phyloP scores from a whole-genome alignment of 2,113 vertebrate species.

The Otus sunia region DNA sequence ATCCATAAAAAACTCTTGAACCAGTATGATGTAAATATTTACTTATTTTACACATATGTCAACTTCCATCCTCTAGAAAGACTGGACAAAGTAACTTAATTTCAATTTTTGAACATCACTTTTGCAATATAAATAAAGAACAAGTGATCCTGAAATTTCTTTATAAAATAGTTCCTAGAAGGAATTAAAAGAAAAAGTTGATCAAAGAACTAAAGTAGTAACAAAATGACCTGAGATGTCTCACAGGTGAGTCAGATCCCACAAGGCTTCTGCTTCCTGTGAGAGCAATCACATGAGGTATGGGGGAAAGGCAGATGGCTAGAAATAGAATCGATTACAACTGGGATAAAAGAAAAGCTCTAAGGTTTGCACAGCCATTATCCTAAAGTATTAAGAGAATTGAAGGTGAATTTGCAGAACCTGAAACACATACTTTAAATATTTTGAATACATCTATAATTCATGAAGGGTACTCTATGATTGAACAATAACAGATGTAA shows the following conservation, averaged over 20 bases:
- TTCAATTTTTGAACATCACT: not conserved
- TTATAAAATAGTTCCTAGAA: not conserved
- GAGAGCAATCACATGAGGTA: not conserved
- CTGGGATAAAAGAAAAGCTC: not conserved
- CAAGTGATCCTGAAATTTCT: not conserved
- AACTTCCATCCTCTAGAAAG: not conserved
- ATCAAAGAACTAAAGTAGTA: not conserved
- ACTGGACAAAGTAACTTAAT: not conserved
- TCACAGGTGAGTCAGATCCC: not conserved
- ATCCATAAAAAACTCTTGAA: conserved; percentile 30
- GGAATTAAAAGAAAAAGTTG: not conserved
- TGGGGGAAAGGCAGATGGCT: not conserved
- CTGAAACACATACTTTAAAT: not conserved
- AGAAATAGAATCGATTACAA: not conserved
- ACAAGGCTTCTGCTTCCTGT: not conserved
- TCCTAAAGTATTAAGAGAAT: not conserved
- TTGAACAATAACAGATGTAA: not conserved
- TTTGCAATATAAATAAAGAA: not conserved
- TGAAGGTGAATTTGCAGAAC: not conserved
- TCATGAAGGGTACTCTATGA: not conserved
- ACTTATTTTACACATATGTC: not conserved
- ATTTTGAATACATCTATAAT: not conserved
- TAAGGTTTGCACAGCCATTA: not conserved
- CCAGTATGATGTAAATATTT: not conserved
- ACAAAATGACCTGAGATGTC: not conserved